Evolutionary conservation across 1,140 invertebrate genomes (phyloP), one percentile per base, ranked within the genome.

Genomic region (Medauroidea extradentata): DNA sequence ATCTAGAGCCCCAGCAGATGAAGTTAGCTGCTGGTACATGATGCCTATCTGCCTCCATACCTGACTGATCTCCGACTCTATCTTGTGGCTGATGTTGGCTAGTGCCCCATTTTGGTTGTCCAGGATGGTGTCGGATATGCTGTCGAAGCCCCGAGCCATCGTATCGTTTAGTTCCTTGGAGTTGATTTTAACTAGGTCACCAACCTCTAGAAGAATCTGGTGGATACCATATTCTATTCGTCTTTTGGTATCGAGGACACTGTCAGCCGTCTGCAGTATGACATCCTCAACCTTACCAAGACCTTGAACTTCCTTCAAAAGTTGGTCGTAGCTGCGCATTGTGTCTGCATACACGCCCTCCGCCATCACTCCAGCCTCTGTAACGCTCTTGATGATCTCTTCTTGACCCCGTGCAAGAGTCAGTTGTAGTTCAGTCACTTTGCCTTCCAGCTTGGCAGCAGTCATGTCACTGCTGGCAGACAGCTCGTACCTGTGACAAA

Each of bases 41-140:
- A 91, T 90, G 58, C 90, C 89, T 63, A 93, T 91, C 74, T 91
- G 90, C 16, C 89, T 75, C 90, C 90, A 93, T 1, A 93, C 89
- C 75, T 82, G 34, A 55, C 85, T 85, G 71, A 94, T 89, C 68
- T 93, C 90, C 21, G 84, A 78, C 65, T 93, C 90, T 69, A 94
- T 85, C 65, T 88, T 87, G 0, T 78, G 76, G 4, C 86, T 93
- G 23, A 93, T 71, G 72, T 93, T 93, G 2, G 81, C 81, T 27
- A 90, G 73, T 0, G 85, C 85, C 8, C 81, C 83, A 18, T 83
- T 84, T 66, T 93, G 89, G 64, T 87, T 88, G n/a, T 81, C 82
- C 48, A 90, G 74, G 48, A 94, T 85, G 1, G 80, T 79, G 21
- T 78, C 73, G 27, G 89, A 85, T 41, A 92, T 83, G 9, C 76